These are phyloP conservation scores for Camelus bactrianus DNA, from an alignment of 2,113 vertebrate species.

Conservation along the genomic window DNA sequence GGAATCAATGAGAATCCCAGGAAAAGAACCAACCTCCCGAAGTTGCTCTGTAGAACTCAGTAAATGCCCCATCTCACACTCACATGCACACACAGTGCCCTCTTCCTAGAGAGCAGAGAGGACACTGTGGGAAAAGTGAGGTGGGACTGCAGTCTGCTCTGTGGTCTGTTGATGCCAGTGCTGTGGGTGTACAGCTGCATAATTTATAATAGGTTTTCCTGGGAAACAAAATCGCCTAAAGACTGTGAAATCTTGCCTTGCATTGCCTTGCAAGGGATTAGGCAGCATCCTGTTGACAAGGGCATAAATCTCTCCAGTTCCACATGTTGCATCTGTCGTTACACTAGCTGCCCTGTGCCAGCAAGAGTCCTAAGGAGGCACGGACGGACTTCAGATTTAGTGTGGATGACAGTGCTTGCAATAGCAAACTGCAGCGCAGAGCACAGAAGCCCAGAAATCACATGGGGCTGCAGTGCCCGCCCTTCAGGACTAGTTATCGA, in stretches of 20 bases:
- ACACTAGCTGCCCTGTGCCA: neutral
- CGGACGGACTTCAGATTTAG: neutral
- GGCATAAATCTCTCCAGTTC: neutral
- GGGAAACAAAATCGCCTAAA: constrained; percentile 41
- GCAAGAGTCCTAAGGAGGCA: neutral
- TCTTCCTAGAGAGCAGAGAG: neutral
- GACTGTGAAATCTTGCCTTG: constrained; percentile 46
- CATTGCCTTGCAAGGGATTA: constrained; percentile 36
- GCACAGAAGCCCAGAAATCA: neutral
- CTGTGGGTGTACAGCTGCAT: neutral
- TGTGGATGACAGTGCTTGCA: too few species aligned
- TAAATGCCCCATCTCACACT: neutral
- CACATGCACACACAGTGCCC: neutral
- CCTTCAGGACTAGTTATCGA: neutral
- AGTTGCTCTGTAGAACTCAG: neutral
- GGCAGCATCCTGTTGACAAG: neutral
- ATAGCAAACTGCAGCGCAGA: neutral
- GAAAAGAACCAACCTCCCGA: neutral
- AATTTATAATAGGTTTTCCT: neutral
- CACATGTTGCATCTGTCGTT: neutral
- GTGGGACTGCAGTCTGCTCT: neutral
- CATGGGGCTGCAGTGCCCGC: neutral
- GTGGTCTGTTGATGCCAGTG: neutral
- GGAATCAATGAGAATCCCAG: neutral
- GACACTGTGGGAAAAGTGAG: neutral